A percentile compares a stretch with the other conserved stretches of the same genome.
These are phyloP conservation scores for Brassicogethes aeneus DNA, from an alignment of 2,888 invertebrate genomes.

Conservation along the genomic window DNA sequence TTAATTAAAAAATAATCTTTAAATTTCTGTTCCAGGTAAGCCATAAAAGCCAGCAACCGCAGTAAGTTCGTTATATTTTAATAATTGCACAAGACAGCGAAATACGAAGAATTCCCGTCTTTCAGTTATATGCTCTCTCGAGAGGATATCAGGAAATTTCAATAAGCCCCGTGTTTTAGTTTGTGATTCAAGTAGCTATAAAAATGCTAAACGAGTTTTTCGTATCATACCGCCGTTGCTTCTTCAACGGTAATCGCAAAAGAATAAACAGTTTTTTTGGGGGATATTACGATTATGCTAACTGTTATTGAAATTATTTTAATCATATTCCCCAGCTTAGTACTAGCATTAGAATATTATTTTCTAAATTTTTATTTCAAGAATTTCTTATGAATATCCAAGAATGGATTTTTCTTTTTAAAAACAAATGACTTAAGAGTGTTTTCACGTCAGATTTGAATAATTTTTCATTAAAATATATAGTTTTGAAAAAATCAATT, in stretches of 20 bases:
- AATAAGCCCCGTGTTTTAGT: constrained; percentile 15
- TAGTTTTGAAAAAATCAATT: too few species aligned
- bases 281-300: too few species aligned
- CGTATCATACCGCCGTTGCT: constrained; percentile 13
- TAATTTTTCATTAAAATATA: too few species aligned
- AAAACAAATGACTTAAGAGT: too few species aligned
- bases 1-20: not conserved
- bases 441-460: too few species aligned
- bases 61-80: not conserved
- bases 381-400: too few species aligned
- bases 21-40: constrained; percentile 11
- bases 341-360: too few species aligned
- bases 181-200: constrained; percentile 16
- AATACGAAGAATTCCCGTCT: constrained; percentile 8
- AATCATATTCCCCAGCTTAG: too few species aligned
- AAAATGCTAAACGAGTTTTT: constrained; percentile 20
- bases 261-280: constrained; percentile 16
- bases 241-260: constrained; percentile 13
- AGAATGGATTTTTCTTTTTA: too few species aligned
- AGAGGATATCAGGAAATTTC: constrained; percentile 14
- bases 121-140: constrained; percentile 8
- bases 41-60: not conserved
- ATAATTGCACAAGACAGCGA: not conserved
- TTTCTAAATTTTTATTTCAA: too few species aligned
- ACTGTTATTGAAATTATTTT: too few species aligned